Base-by-base conservation (phyloP, 2,888 invertebrate species). In the Athetis lepigone region DNA sequence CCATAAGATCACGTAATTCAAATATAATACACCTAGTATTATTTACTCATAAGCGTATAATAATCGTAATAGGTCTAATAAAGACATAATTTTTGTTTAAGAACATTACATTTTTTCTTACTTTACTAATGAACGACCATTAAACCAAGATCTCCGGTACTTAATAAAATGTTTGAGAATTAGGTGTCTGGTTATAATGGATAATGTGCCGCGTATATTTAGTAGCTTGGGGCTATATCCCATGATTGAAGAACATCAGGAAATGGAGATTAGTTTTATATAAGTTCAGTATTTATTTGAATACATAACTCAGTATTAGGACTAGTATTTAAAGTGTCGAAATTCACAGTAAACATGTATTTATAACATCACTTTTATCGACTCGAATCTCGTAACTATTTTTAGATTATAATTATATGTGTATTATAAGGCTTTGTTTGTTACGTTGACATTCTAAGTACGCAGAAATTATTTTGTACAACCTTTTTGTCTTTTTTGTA, bases 1-100 rank as follows among this genome's bases (percentile, higher is more conserved):
- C n/a, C n/a, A n/a, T 9, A 46, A 6, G 21, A 27, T 60, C 55
- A 59, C 70, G 29, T 80, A 70, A 80, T 80, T 55, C 65, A 55
- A 71, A 60, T 62, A 77, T 77, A 81, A 84, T 81, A 71, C 59
- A 56, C 29, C 62, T 47, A 51, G 18, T 42, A 77, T 70, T 83
- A 80, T 81, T 82, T 77, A 75, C 79, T 75, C 68, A 64, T 66
- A 72, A 86, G 80, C 81, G 82, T 85, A 81, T 86, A 85, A 89
- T 88, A 85, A 87, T 82, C 78, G 75, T 91, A 89, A 92, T 89
- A 80, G 82, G 79, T 86, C 80, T 88, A 88, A 92, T 91, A 89
- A 88, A 91, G 90, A 88, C 89, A 90, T 91, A 89, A 88, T 89
- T 90, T 88, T 85, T 81, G 84, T 86, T 65, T 73, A 75, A 79